Conservation (phyloP, 2,888 invertebrate genomes). For the Dastarcus helophoroides region DNA sequence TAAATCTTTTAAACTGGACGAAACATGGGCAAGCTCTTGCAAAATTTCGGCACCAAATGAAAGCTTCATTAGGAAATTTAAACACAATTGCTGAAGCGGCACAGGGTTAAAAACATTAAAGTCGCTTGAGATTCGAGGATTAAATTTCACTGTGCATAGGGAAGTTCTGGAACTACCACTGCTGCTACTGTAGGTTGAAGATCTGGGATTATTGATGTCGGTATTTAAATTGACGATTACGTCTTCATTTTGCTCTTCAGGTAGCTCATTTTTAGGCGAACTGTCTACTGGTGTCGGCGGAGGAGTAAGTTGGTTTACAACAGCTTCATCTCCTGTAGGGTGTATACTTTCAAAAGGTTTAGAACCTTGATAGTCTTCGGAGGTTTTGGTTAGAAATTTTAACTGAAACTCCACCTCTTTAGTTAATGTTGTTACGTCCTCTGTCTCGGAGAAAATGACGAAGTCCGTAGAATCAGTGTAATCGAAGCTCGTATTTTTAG, state of each 20-base stretch:
- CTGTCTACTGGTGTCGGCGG: constrained; percentile 31
- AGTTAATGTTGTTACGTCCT: too few relatives aligned
- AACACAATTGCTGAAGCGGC: constrained; percentile 55
- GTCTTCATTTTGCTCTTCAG: constrained; percentile 4
- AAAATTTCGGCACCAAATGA: constrained; percentile 59
- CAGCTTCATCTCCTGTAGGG: too few relatives aligned
- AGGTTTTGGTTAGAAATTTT: too few relatives aligned
- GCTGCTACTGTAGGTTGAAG: constrained; percentile 32
- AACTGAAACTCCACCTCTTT: too few relatives aligned
- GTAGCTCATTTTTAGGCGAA: constrained; percentile 20
- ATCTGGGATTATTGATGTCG: too few relatives aligned
- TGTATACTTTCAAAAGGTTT: too few relatives aligned
- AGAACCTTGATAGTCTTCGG: too few relatives aligned
- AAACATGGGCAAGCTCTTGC: constrained; percentile 55
- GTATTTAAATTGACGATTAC: too few relatives aligned
- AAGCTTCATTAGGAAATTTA: constrained; percentile 50
- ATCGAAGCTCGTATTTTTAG: too few relatives aligned
- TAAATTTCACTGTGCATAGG: constrained; percentile 58
- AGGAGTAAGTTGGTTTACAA: constrained; percentile 24
- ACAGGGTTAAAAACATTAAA: too few relatives aligned
- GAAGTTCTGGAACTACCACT: constrained; percentile 45
- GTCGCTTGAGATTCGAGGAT: constrained; percentile 47
- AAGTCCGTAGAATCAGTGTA: too few relatives aligned
- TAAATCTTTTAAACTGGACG: constrained; percentile 40
- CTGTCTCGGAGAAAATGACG: too few relatives aligned